Evolutionary conservation across 2,113 vertebrate species (phyloP), one percentile per base, ranked within the genome.

Genomic region (Mastomys coucha): DNA sequence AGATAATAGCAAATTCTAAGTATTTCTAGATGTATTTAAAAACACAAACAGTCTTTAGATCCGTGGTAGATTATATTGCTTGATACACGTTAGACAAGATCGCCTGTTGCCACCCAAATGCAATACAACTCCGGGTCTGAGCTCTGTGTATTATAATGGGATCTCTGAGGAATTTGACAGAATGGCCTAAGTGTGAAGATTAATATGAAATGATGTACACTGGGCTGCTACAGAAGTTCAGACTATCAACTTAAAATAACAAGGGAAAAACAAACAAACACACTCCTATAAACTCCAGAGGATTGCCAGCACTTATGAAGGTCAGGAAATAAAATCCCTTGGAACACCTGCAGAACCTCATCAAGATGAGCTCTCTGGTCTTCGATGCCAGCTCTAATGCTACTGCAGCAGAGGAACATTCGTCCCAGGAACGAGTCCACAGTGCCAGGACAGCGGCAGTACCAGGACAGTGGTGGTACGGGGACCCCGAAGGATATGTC

Each of bases 241-340:
- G 73, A 26, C 16, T 49, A 89, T 45, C 87, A 53, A 72, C 75
- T 31, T n/a, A 91, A 93, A 93, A 85, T 45, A 91, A n/a, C 13
- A 82, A 77, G 73, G 78, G 51, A 72, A 36, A 67, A 24, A 5
- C 1, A 42, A 42, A 17, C 63, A 67, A 22, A 20, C 28, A 36
- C 60, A 42, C 0, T 10, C n/a, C 51, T 20, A 42, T 6, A 19
- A 94, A 85, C 33, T 81, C 51, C 53, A 94, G 88, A 86, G 76
- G 90, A 70, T 73, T 63, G 31, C 75, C 70, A 51, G 49, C 5
- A 67, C 24, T 45, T 81, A 45, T 0, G 11, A 22, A 70, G 14
- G 91, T 39, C 58, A 90, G 88, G 73, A 93, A 94, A 91, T 65
- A 39, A 92, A 97, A 89, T 65, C 26, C 14, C 80, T 90, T 58